Evolutionary conservation across 2,797 vertebrate genomes (phyloP).

Genomic region (Sebastes cheni): DNA sequence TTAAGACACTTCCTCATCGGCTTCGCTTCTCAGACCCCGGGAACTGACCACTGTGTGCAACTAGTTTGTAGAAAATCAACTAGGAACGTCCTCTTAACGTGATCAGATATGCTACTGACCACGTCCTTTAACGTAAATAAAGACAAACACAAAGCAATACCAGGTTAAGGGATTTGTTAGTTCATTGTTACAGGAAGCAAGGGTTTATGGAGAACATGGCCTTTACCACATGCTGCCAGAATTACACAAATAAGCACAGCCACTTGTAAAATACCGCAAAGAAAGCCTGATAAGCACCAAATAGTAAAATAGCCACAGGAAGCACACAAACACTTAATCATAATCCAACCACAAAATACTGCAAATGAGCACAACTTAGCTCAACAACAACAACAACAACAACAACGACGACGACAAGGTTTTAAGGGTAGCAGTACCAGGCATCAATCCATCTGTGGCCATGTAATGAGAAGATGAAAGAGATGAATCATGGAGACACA

Average conservation of each 20-base stretch:
- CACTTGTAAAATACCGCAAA: slow-evolving; percentile 40
- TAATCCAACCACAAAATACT: slow-evolving; percentile 40
- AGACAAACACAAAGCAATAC: slow-evolving; percentile 1
- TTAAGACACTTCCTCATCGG: too few relatives aligned
- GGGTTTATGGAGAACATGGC: slow-evolving; percentile 37
- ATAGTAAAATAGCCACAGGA: slow-evolving; percentile 53
- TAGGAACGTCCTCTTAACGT: not conserved
- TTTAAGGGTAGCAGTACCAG: slow-evolving; percentile 49
- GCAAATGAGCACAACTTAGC: slow-evolving; percentile 51
- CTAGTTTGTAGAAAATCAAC: not conserved
- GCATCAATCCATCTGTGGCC: slow-evolving; percentile 63
- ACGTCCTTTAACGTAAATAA: not conserved
- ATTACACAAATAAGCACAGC: slow-evolving; percentile 39
- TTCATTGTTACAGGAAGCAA: slow-evolving; percentile 41
- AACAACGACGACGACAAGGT: slow-evolving; percentile 32
- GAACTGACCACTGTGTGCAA: not conserved
- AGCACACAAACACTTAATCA: slow-evolving; percentile 47
- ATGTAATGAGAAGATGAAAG: slow-evolving; percentile 72
- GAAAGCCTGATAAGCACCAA: slow-evolving; percentile 39
- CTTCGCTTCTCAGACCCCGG: too few relatives aligned
- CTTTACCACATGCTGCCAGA: slow-evolving; percentile 16
- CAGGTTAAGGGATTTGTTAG: slow-evolving; percentile 19
- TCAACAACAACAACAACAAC: slow-evolving; percentile 29
- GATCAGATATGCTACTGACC: not conserved
- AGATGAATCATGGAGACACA: slow-evolving; percentile 68